phyloP scores from a whole-genome alignment of 2,113 vertebrate genomes.

The Gnathonemus echidnorhynchus region DNA sequence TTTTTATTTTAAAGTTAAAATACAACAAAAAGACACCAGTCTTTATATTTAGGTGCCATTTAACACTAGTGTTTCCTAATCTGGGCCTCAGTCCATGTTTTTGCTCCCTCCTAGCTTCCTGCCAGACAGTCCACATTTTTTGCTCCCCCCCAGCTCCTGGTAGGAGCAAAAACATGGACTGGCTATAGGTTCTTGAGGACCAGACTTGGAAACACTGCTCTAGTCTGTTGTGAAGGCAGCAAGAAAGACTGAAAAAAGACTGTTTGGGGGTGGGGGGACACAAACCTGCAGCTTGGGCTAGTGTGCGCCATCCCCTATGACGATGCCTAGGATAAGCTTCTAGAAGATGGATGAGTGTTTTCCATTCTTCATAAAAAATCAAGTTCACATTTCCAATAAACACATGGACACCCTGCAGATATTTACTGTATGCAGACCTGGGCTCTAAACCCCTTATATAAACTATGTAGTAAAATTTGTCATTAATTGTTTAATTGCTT shows the following conservation, averaged over 20 bases:
- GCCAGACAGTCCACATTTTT: neutral
- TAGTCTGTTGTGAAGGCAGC: neutral
- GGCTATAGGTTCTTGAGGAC: neutral
- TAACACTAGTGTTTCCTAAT: neutral
- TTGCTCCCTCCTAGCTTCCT: neutral
- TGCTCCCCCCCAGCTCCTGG: neutral
- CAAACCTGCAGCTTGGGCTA: neutral
- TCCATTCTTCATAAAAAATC: neutral
- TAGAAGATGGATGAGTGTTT: neutral
- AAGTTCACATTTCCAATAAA: neutral
- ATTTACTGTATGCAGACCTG: neutral
- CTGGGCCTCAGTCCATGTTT: neutral
- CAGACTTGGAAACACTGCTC: neutral
- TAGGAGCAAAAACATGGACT: neutral
- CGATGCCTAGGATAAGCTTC: neutral
- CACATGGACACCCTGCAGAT: neutral
- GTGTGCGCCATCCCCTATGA: neutral
- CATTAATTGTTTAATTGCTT: neutral
- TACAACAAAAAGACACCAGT: neutral
- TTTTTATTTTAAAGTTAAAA: neutral
- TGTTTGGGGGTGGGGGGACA: neutral
- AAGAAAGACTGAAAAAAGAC: neutral
- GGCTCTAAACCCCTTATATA: neutral
- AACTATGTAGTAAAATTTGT: neutral
- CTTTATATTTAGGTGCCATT: neutral